Base-by-base conservation (phyloP, 2,888 invertebrate species). In the Melangyna quadrimaculata region DNA sequence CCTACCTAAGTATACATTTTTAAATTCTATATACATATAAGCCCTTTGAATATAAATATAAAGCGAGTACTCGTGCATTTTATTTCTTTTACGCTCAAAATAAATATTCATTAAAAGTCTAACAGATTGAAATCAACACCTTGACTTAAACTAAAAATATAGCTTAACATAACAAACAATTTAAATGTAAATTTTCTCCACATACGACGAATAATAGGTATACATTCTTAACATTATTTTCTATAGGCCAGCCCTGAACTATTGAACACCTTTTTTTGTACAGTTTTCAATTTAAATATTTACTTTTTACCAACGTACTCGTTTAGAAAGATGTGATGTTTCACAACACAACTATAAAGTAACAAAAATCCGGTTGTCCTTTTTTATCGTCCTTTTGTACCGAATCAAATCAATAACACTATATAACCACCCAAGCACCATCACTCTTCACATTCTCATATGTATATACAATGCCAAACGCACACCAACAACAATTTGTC, bases 361-460 rank as follows among this genome's bases (percentile, higher is more conserved):
- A 67, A 67, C 24, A 82, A 72, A 75, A 72, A 63, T 22, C 17
- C 48, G 27, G 40, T 77, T 67, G 81, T 72, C 81, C 77, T 75
- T 57, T 71, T 53, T 65, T 67, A 40, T 57, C 43, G 29, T 57
- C 57, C 55, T 71, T 71, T 71, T 71, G 22, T 37, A 29, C 35
- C 19, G n/a, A 65, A 22, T 22, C 69, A 71, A 79, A 79, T 84
- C 79, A 83, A 83, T 84, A 83, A 29, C 43, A 63, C n/a, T 14
- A 17, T n/a, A 65, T n/a, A 29, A 63, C 43, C 27, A 63, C 72
- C 53, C n/a, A 48, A 29, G 51, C 10, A 40, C 43, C 45, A 40
- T 8, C 45, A 40, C 32, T n/a, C 22, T n/a, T 35, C 48, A 32
- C 35, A 43, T 7, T 43, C 5, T 0, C n/a, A 24, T 5, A n/a